Percentiles rank a stretch among this genome's conserved stretches.
phyloP scores from a whole-genome alignment of 2,113 vertebrate species.

The Archocentrus centrarchus region DNA sequence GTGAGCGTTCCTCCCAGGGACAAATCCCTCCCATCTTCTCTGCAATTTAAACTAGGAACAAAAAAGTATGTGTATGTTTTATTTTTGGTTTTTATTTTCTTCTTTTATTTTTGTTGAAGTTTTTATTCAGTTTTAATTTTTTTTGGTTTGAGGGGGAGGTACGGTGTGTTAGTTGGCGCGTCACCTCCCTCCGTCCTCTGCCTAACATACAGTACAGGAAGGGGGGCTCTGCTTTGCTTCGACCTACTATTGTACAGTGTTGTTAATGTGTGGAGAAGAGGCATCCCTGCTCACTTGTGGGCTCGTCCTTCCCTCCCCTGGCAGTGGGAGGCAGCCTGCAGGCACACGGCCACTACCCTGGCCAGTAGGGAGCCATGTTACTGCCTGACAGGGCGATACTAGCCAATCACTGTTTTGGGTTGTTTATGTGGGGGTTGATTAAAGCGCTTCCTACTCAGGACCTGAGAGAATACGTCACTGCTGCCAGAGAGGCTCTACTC shows the following conservation, averaged over 20 bases:
- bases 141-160: slow-evolving; percentile 53
- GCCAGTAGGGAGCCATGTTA: slow-evolving; percentile 62
- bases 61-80: slow-evolving; percentile 82
- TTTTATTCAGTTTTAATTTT: slow-evolving; percentile 59
- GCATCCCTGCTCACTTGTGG: slow-evolving; percentile 75
- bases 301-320: slow-evolving; percentile 48
- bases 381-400: slow-evolving; percentile 60
- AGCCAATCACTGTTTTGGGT: slow-evolving; percentile 78
- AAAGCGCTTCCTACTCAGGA: slow-evolving; percentile 79
- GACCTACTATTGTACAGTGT: slow-evolving; percentile 70
- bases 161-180: slow-evolving; percentile 55
- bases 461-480: slow-evolving; percentile 75
- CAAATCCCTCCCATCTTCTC: slow-evolving; percentile 77
- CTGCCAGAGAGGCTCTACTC: slow-evolving; percentile 74
- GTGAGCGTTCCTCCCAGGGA: slow-evolving; percentile 74
- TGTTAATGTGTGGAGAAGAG: slow-evolving; percentile 66
- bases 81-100: slow-evolving; percentile 69
- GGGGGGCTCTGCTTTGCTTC: slow-evolving; percentile 82
- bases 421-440: slow-evolving; percentile 68
- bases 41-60: slow-evolving; percentile 80
- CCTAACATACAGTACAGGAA: slow-evolving; percentile 75
- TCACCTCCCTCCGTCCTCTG: slow-evolving; percentile 62
- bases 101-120: slow-evolving; percentile 44
- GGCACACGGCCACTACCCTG: slow-evolving; percentile 41
- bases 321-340: slow-evolving; percentile 24